Evolutionary conservation across 2,797 vertebrate genomes (phyloP).

Genomic region (Ctenosaura bakeri): DNA sequence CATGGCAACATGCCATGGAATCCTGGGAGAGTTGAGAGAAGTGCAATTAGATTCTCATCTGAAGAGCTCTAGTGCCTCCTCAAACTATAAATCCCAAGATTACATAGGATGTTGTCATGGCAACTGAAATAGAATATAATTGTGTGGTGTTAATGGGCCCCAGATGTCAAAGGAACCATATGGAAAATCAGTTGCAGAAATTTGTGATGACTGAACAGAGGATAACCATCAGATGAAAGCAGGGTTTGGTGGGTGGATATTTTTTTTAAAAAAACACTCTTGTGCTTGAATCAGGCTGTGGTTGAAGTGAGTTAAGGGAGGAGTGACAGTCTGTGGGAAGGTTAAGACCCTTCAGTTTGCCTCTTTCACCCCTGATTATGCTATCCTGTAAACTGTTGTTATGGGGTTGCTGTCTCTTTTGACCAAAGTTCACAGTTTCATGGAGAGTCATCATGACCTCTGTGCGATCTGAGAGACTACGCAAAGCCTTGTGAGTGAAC

Average conservation of each 20-base stretch:
- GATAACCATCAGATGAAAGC: neutral
- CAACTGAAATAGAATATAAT: no score
- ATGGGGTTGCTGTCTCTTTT: neutral
- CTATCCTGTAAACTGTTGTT: neutral
- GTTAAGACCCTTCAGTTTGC: neutral
- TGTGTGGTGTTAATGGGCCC: no score
- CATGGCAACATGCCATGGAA: no score
- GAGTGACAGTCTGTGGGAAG: neutral
- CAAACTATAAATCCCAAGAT: no score
- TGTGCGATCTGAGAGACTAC: neutral
- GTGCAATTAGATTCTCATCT: no score
- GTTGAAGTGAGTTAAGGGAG: neutral
- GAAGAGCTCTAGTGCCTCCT: no score
- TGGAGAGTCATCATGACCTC: neutral
- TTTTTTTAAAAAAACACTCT: neutral
- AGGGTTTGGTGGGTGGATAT: neutral
- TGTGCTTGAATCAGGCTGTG: neutral
- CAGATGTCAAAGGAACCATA: no score
- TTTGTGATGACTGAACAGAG: neutral
- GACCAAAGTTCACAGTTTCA: neutral
- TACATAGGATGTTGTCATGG: no score
- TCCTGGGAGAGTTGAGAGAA: no score
- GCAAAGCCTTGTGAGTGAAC: neutral
- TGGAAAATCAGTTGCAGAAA: neutral
- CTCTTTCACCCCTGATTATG: neutral